Percentiles rank a stretch among this genome's conserved stretches.
These are phyloP conservation scores for Reinhardtius hippoglossoides DNA, from an alignment of 2,113 vertebrate species.

Conservation along the genomic window DNA sequence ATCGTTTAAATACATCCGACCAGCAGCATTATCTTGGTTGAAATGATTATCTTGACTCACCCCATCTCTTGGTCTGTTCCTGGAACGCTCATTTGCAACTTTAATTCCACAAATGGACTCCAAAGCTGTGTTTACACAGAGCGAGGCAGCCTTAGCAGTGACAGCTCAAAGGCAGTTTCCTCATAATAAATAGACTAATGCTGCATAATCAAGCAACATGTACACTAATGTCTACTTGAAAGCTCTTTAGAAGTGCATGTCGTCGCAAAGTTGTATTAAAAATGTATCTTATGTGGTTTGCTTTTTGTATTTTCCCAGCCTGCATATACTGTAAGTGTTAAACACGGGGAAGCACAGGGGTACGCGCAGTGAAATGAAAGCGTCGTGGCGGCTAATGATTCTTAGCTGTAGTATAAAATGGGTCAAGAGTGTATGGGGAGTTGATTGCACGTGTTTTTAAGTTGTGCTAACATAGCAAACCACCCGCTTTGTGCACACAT, in stretches of 20 bases:
- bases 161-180: slow-evolving; percentile 70
- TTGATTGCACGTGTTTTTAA: slow-evolving; percentile 41
- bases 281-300: slow-evolving; percentile 45
- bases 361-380: slow-evolving; percentile 19
- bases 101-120: slow-evolving; percentile 75
- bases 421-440: slow-evolving; percentile 46
- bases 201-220: slow-evolving; percentile 69
- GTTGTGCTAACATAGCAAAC: slow-evolving; percentile 36
- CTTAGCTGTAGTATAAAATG: slow-evolving; percentile 49
- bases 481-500: slow-evolving; percentile 1
- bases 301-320: slow-evolving; percentile 7
- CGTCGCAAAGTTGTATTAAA: slow-evolving; percentile 54
- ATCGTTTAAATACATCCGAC: slow-evolving; percentile 44
- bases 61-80: slow-evolving; percentile 54
- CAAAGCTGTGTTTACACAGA: slow-evolving; percentile 72
- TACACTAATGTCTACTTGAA: slow-evolving; percentile 60
- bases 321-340: slow-evolving; percentile 26
- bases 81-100: slow-evolving; percentile 69
- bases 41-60: slow-evolving; percentile 61
- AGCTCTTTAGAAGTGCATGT: slow-evolving; percentile 52
- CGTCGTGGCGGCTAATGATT: slow-evolving; percentile 35
- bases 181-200: slow-evolving; percentile 66
- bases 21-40: slow-evolving; percentile 43
- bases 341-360: slow-evolving; percentile 12
- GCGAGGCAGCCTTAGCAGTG: slow-evolving; percentile 54